These are phyloP conservation scores for Clarias gariepinus DNA, from an alignment of 2,113 vertebrate species.

Conservation along the genomic window DNA sequence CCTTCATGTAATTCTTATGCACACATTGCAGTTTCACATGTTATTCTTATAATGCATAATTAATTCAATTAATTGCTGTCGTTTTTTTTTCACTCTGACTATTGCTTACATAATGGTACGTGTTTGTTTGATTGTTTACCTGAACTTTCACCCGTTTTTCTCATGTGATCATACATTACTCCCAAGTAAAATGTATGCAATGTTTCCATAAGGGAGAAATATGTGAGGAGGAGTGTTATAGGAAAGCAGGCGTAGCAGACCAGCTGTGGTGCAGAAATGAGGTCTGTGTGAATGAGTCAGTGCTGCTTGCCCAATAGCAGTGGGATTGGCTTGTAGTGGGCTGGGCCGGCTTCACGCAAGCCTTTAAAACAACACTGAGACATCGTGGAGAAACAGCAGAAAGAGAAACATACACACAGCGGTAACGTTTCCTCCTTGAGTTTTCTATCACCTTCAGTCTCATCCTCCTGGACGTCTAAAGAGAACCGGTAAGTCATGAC, in stretches of 20 bases:
- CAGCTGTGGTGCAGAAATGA: slow-evolving; percentile 57
- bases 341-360: slow-evolving; percentile 52
- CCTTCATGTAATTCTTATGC: too few relatives aligned
- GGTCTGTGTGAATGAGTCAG: slow-evolving; percentile 46
- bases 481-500: slow-evolving; percentile 38
- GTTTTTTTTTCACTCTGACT: too few relatives aligned
- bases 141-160: not conserved
- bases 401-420: not conserved
- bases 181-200: not conserved
- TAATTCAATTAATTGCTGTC: not conserved
- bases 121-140: not conserved
- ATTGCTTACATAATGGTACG: not conserved
- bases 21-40: too few relatives aligned
- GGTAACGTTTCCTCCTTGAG: not conserved
- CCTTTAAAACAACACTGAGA: slow-evolving; percentile 71
- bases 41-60: not conserved
- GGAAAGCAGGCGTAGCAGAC: not conserved
- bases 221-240: too few relatives aligned
- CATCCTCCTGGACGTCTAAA: slow-evolving; percentile 24
- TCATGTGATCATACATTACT: not conserved
- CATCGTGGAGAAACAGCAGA: slow-evolving; percentile 58
- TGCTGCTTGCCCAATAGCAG: slow-evolving; percentile 68
- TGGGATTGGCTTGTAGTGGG: slow-evolving; percentile 61
- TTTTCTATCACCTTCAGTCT: slow-evolving; percentile 51
- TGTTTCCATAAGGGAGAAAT: not conserved